Evolutionary conservation across 2,888 invertebrate genomes (phyloP), one percentile per base, ranked within the genome.

Genomic region (Falcaria lacertinaria): DNA sequence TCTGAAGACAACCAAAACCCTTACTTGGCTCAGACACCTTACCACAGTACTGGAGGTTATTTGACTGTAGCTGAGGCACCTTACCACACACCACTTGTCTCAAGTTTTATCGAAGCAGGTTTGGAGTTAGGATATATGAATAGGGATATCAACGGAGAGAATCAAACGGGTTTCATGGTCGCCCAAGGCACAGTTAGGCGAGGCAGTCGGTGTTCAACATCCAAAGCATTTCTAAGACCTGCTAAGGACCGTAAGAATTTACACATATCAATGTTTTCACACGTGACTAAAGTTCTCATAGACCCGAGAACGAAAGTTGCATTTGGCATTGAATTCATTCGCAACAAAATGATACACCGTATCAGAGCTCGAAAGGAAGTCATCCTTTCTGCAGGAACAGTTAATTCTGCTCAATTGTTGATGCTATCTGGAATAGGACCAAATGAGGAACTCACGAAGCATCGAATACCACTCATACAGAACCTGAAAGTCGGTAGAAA

Each of bases 391-490:
- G 97, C 94, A 0, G 99, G 99, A 0, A 92, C 98, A 0, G 91
- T 99, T 0, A 98, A 98, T 71, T 95, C 98, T 0, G 97, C 99
- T 0, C 98, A 99, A 71, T 69, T 99, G 1, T 80, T 99, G 33
- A 97, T 98, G 97, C 78, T 99, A 0, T 97, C 97, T 6, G 99
- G 98, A 0, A 91, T 98, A 8, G 96, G 96, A 0, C 95, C 95
- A 0, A 89, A 91, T 40, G 91, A 92, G 15, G 93, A 96, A 60
- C 68, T 96, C 44, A 81, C 89, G n/a, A 92, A 93, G 58, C 92
- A 93, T 57, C 90, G 92, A 41, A 96, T 97, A 56, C 95, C 96
- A 0, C 84, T 96, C 0, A 92, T 97, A 39, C 93, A 95, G 68
- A 94, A 97, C 69, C 81, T 96, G 0, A 92, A 92, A 57, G 97